Percentiles rank a stretch among this genome's conserved stretches.
Evolutionary conservation across 2,113 vertebrate species (phyloP).

Genomic region (Ploceus nigricollis): DNA sequence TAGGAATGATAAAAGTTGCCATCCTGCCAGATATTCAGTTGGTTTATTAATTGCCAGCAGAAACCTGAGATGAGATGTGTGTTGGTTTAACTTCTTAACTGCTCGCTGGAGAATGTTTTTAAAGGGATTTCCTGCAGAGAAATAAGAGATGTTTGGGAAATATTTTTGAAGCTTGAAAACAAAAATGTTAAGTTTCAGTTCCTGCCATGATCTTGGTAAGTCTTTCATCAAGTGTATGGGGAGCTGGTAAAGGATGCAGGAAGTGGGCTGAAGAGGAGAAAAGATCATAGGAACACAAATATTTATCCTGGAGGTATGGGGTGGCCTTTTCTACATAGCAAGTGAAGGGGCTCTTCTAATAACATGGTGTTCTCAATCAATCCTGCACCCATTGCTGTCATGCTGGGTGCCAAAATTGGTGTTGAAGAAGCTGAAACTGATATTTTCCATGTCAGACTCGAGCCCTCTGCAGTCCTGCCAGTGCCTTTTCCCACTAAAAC

Average conservation of each 20-base stretch:
- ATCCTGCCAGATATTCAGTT: not conserved
- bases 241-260: not conserved
- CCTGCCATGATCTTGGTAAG: not conserved
- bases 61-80: slow-evolving; percentile 25
- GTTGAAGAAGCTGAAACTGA: not conserved
- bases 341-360: not conserved
- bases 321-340: not conserved
- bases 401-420: not conserved
- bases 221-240: slow-evolving; percentile 20
- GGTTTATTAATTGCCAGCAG: slow-evolving; percentile 36
- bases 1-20: slow-evolving; percentile 9
- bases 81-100: slow-evolving; percentile 29
- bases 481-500: not conserved
- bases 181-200: slow-evolving; percentile 36
- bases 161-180: slow-evolving; percentile 42
- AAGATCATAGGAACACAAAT: not conserved
- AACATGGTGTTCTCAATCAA: not conserved
- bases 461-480: not conserved
- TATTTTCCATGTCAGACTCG: not conserved
- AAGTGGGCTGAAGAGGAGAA: not conserved
- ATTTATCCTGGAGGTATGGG: not conserved
- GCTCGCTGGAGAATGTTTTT: slow-evolving; percentile 41
- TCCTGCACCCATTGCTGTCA: not conserved
- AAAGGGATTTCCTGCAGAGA: slow-evolving; percentile 61
- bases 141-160: slow-evolving; percentile 41